Evolutionary conservation across 2,113 vertebrate species (phyloP).

Genomic region (Catharus bicknelli): DNA sequence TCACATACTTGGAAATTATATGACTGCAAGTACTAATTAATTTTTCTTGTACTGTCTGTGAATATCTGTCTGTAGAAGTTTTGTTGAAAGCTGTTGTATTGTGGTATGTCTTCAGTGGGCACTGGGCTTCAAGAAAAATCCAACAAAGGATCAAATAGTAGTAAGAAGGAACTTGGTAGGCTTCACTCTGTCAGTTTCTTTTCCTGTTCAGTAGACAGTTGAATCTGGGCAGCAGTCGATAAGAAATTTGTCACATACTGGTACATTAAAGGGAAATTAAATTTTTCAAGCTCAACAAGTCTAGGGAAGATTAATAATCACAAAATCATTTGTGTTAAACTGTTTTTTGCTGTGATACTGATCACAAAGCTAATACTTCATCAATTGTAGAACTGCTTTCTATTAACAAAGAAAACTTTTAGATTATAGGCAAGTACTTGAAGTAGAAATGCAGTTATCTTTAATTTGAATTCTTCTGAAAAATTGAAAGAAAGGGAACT

Average conservation of each 20-base stretch:
- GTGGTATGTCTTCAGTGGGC: not conserved
- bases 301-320: not conserved
- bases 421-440: not conserved
- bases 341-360: not conserved
- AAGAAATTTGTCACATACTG: not conserved
- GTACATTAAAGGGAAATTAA: not conserved
- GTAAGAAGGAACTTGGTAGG: not conserved
- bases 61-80: not conserved
- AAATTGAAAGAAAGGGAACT: not conserved
- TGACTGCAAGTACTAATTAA: not conserved
- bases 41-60: not conserved
- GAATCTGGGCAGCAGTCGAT: not conserved
- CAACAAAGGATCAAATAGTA: not conserved
- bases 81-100: not conserved
- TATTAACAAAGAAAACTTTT: not conserved
- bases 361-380: not conserved
- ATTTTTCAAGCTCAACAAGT: not conserved
- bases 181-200: not conserved
- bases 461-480: not conserved
- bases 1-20: not conserved
- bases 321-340: not conserved
- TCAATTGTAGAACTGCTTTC: not conserved
- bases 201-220: not conserved
- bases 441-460: not conserved
- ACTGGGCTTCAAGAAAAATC: not conserved